Percentiles rank a stretch among this genome's conserved stretches.
Evolutionary conservation across 2,113 vertebrate species (phyloP).

Genomic region (Notothenia rossii): DNA sequence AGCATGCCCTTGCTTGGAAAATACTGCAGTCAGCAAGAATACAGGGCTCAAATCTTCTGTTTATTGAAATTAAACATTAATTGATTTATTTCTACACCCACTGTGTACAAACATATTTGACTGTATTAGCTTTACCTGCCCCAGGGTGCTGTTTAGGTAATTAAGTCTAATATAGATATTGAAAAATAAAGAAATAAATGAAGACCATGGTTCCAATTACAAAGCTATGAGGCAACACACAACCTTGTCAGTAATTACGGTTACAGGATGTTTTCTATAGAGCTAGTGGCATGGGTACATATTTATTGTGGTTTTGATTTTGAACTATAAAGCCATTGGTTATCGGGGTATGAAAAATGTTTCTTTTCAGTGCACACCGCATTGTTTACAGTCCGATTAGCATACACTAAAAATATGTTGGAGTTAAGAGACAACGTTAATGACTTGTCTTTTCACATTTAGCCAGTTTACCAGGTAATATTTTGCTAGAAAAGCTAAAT

Average conservation of each 20-base stretch:
- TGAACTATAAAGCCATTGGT: background rate
- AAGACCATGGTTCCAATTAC: conserved; percentile 2
- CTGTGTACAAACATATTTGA: conserved; percentile 35
- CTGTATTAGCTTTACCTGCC: conserved; percentile 33
- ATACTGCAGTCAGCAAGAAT: conserved; percentile 37
- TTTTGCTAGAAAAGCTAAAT: too few species aligned
- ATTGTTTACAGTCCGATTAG: too few species aligned
- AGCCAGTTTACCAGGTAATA: too few species aligned
- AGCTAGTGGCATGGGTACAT: background rate
- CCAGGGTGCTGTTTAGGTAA: conserved; percentile 40
- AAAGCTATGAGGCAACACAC: background rate
- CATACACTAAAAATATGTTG: too few species aligned
- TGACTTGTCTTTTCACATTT: too few species aligned
- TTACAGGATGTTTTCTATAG: conserved; percentile 6
- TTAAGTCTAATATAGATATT: conserved; percentile 27
- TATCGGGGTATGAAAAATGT: background rate
- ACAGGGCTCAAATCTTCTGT: conserved; percentile 11
- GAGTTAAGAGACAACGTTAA: too few species aligned
- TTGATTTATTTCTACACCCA: conserved; percentile 48
- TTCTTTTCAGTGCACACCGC: too few species aligned
- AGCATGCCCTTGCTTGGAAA: conserved; percentile 3
- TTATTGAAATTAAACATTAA: conserved; percentile 61
- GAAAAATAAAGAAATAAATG: conserved; percentile 20
- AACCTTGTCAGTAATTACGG: conserved; percentile 15
- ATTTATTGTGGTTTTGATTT: background rate